These are phyloP conservation scores for Isurus oxyrinchus DNA, from an alignment of 2,113 vertebrate genomes.

Conservation along the genomic window DNA sequence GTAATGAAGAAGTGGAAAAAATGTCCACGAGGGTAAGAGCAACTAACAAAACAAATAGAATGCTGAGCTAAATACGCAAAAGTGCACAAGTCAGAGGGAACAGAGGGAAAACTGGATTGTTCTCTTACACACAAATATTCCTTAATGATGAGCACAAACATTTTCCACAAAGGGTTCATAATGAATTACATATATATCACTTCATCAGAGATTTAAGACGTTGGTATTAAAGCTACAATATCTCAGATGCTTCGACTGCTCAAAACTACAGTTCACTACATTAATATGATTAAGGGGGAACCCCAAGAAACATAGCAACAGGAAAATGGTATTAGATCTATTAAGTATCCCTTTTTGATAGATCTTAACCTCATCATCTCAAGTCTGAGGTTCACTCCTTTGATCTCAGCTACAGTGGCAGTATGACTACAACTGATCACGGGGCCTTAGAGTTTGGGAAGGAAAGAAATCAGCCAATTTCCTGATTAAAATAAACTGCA, in stretches of 20 bases:
- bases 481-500: too few relatives aligned
- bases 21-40: too few relatives aligned
- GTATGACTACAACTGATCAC: too few relatives aligned
- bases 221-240: background rate
- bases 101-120: background rate
- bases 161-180: background rate
- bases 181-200: background rate
- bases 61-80: background rate
- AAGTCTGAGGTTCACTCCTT: too few relatives aligned
- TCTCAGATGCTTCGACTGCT: background rate
- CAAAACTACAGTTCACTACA: background rate
- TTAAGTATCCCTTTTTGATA: too few relatives aligned
- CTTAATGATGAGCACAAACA: background rate
- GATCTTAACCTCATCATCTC: too few relatives aligned
- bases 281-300: background rate
- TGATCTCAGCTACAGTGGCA: too few relatives aligned
- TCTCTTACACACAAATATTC: background rate
- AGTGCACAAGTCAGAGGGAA: background rate
- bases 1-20: background rate
- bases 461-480: too few relatives aligned
- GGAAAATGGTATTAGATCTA: too few relatives aligned
- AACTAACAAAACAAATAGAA: background rate
- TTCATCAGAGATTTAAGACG: background rate
- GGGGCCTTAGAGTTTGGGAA: too few relatives aligned
- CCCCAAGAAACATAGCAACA: too few relatives aligned